Base-by-base conservation (phyloP, 2,888 invertebrate genomes). In the Sinotaia quadrata region DNA sequence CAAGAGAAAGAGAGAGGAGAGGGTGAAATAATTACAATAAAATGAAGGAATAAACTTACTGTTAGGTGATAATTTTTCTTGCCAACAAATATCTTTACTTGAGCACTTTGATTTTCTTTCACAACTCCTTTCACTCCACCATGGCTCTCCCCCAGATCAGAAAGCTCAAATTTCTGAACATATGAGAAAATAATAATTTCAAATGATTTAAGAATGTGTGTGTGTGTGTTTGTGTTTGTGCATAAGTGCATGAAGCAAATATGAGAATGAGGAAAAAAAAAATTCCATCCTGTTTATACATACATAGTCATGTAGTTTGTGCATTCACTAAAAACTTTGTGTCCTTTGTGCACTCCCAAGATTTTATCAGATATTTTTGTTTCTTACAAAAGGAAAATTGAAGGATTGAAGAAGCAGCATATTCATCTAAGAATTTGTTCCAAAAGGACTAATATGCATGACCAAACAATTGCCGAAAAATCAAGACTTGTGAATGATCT, bases 91-190 rank as follows among this genome's bases (percentile, higher is more conserved):
- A 65, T 52, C 7, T 65, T 12, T 3, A 54, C 56, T 5, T 36
- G 37, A 12, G 65, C 65, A 27, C 34, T 24, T 24, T 56, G 54
- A 5, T 44, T 33, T 18, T 65, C 41, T 37, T 65, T 65, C 12
- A 33, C 15, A 33, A 67, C 49, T 8, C 47, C 31, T 10, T 49
- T 34, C 34, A 67, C 58, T 27, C 58, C 58, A 8, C 66, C 58
- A 12, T 34, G 21, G 36, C 58, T 33, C 21, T 58, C 29, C 10
- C 68, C 65, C 27, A 31, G 65, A 36, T 73, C 62, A 21, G 52
- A 18, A 44, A 79, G 54, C 33, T 77, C 78, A 74, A 79, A 79
- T 73, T 76, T 79, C 79, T 79, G 74, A 33, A 72, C 63, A 18
- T 54, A 65, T 18, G 56, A 41, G n/a, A 51, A 3, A 37, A 10